Conservation (phyloP, 2,113 vertebrate genomes). For the Phoenicopterus ruber region DNA sequence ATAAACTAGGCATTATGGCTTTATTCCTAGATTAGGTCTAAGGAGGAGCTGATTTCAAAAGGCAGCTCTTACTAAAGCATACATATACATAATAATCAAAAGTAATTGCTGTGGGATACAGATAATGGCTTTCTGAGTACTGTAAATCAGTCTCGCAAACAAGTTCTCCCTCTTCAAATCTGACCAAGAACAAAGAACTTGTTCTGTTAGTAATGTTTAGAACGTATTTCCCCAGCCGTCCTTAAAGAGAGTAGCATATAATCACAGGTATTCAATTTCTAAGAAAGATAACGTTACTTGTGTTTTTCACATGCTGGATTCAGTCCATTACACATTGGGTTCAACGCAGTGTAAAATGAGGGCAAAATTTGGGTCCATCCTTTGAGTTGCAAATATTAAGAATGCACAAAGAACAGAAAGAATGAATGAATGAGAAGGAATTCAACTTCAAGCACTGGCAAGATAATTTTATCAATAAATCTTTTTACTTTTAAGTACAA, state of each 20-base stretch:
- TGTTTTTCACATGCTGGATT: not conserved
- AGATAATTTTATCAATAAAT: not conserved
- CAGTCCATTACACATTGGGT: not conserved
- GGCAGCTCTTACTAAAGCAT: not conserved
- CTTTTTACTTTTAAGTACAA: not conserved
- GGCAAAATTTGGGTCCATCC: not conserved
- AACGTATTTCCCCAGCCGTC: not conserved
- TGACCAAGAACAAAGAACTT: not conserved
- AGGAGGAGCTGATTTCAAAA: slow-evolving; percentile 38
- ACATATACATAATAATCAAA: not conserved
- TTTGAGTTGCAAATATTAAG: not conserved
- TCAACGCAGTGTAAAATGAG: not conserved
- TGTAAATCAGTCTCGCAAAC: not conserved
- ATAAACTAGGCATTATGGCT: slow-evolving; percentile 7
- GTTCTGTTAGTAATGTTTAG: not conserved
- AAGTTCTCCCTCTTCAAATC: not conserved
- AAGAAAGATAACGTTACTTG: not conserved
- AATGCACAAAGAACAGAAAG: not conserved
- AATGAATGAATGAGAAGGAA: not conserved
- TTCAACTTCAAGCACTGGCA: not conserved
- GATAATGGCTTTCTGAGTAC: not conserved
- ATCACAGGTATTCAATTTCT: not conserved
- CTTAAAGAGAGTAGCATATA: not conserved
- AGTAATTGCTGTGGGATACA: not conserved
- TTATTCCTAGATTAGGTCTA: not conserved